Percentiles rank a stretch among this genome's conserved stretches.
phyloP scores from a whole-genome alignment of 2,113 vertebrate species.

The Microcebus murinus region DNA sequence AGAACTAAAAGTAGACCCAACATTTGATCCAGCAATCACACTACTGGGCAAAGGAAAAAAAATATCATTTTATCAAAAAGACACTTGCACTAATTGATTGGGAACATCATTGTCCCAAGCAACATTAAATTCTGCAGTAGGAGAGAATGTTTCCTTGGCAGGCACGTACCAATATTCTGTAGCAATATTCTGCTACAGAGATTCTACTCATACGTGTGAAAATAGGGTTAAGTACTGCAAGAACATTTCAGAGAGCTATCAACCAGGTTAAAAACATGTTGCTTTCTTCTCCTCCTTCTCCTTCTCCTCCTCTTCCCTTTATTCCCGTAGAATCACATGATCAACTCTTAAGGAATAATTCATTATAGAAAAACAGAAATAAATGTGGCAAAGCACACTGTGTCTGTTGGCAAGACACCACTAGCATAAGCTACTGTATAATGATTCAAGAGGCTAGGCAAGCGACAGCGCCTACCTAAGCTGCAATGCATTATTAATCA shows the following conservation, averaged over 20 bases:
- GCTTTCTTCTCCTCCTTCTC: not conserved
- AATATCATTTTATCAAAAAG: no score
- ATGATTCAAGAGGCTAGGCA: constrained; percentile 62
- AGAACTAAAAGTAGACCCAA: no score
- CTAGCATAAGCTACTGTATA: not conserved
- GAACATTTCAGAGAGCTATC: not conserved
- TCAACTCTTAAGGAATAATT: not conserved
- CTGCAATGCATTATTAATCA: constrained; percentile 65
- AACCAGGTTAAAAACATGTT: not conserved
- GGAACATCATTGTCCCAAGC: not conserved
- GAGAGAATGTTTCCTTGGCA: not conserved
- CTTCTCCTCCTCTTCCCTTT: not conserved
- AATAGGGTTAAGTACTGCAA: not conserved
- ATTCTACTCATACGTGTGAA: not conserved
- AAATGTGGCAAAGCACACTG: not conserved
- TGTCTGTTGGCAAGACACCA: constrained; percentile 36
- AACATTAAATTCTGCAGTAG: not conserved
- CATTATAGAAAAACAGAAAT: constrained; percentile 25
- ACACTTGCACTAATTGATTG: no score
- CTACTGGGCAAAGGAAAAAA: no score
- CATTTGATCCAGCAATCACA: no score
- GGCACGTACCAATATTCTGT: not conserved
- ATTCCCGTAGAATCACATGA: not conserved
- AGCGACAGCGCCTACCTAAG: constrained; percentile 31
- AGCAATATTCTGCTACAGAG: not conserved